phyloP scores from a whole-genome alignment of 2,888 invertebrate genomes.

The Melinopterus prodromus region DNA sequence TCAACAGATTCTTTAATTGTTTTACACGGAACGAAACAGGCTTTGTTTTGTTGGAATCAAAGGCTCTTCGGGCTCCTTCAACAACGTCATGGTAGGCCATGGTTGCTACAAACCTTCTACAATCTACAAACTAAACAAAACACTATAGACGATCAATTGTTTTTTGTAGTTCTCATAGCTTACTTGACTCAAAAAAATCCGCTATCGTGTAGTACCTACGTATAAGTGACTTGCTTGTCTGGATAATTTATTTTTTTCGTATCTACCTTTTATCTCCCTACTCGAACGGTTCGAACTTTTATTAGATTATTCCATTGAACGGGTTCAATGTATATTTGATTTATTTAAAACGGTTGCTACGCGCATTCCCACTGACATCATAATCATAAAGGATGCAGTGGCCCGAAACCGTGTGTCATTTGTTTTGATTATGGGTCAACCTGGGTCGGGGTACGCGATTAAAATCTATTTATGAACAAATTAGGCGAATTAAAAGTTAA shows the following conservation, averaged over 20 bases:
- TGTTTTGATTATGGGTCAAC: too few relatives aligned
- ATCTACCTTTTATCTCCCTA: too few relatives aligned
- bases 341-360: too few relatives aligned
- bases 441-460: too few relatives aligned
- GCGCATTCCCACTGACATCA: too few relatives aligned
- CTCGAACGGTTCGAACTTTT: too few relatives aligned
- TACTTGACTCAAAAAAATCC: background rate
- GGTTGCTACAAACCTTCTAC: background rate
- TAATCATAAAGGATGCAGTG: too few relatives aligned
- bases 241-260: background rate
- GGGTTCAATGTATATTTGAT: too few relatives aligned
- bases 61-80: conserved; percentile 75
- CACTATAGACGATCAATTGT: background rate
- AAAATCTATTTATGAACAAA: too few relatives aligned
- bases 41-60: conserved; percentile 81
- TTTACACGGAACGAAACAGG: conserved; percentile 79
- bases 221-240: background rate
- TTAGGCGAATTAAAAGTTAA: too few relatives aligned
- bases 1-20: conserved; percentile 78
- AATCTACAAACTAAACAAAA: background rate
- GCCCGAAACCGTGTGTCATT: too few relatives aligned
- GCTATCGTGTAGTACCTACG: background rate
- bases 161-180: background rate
- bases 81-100: conserved; percentile 65
- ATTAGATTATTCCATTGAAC: too few relatives aligned